Conservation (phyloP, 2,113 vertebrate species). For the Sula dactylatra region DNA sequence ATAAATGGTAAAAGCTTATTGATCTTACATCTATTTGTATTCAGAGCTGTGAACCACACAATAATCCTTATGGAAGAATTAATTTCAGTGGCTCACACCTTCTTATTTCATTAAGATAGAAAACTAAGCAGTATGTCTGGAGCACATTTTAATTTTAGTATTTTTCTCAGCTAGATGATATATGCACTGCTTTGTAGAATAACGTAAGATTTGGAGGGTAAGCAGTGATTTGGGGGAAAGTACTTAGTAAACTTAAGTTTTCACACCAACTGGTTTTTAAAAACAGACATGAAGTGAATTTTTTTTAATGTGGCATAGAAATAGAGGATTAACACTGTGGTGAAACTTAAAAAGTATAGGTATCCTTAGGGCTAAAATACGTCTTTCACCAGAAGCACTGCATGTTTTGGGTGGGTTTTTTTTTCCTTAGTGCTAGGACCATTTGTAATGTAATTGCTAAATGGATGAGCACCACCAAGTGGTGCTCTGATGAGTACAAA, state of each 20-base stretch:
- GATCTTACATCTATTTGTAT: slow-evolving; percentile 2
- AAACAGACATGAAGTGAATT: not conserved
- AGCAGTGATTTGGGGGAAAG: not conserved
- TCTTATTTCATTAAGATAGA: slow-evolving; percentile 10
- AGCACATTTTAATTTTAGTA: not conserved
- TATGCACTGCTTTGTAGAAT: not conserved
- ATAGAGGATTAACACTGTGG: not conserved
- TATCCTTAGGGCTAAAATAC: not conserved
- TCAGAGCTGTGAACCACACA: not conserved
- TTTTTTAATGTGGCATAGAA: not conserved
- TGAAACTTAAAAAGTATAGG: not conserved
- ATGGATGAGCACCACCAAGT: not conserved
- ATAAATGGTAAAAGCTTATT: slow-evolving; percentile 2
- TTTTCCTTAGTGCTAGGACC: not conserved
- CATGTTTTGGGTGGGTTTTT: not conserved
- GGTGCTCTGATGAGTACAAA: not conserved
- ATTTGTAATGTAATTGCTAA: not conserved
- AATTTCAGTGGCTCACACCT: not conserved
- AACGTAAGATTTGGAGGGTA: not conserved
- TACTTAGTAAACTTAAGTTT: not conserved
- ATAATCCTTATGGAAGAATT: slow-evolving; percentile 18
- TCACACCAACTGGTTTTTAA: not conserved
- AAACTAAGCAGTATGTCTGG: not conserved
- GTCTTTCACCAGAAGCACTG: not conserved
- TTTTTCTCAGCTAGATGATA: not conserved